A percentile compares a stretch with the other conserved stretches of the same genome.
Conservation (phyloP, 2,797 vertebrate species). For the Phataginus tricuspis region DNA sequence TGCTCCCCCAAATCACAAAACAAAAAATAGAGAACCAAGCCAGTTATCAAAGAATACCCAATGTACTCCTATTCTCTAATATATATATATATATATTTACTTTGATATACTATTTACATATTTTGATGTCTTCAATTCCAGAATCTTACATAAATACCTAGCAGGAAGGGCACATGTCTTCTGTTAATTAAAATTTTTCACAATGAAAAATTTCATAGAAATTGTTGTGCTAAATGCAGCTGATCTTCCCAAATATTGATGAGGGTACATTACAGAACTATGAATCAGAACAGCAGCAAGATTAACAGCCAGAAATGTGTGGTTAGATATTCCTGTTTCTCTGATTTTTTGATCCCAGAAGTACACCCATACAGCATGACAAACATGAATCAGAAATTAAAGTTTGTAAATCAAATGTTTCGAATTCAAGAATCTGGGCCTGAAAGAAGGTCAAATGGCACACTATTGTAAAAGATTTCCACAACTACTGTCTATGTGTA, state of each 20-base stretch:
- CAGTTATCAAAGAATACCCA: background rate
- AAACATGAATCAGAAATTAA: slow-evolving; percentile 40
- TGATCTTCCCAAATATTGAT: background rate
- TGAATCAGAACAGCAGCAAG: background rate
- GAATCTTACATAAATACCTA: background rate
- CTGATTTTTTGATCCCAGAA: background rate
- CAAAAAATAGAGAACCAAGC: background rate
- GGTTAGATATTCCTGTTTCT: background rate
- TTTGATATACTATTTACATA: background rate
- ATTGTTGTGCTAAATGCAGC: background rate
- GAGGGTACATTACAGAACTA: background rate
- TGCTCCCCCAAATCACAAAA: background rate
- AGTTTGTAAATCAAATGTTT: slow-evolving; percentile 41
- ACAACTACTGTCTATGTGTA: background rate
- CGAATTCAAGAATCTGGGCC: background rate
- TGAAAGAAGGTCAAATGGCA: background rate
- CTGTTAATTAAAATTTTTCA: background rate
- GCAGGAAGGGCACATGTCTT: background rate
- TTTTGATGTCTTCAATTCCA: background rate
- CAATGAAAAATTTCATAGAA: background rate
- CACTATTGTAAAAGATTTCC: background rate
- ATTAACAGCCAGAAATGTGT: background rate
- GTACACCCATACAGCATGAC: background rate
- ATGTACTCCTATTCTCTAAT: background rate
- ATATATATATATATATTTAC: background rate